Base-by-base conservation (phyloP, 2,888 invertebrate genomes). In the Agrilus biguttatus region DNA sequence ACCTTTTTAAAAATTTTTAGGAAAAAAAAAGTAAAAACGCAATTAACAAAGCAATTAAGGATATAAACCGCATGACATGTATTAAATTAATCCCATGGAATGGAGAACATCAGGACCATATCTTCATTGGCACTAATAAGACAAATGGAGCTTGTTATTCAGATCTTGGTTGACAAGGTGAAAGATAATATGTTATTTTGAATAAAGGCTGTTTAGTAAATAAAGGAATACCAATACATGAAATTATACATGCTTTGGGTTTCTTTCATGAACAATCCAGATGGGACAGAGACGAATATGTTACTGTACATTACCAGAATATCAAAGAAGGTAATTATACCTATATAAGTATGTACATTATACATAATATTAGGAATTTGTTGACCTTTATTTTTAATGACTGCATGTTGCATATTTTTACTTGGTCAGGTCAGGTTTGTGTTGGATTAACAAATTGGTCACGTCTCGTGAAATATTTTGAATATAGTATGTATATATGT, bases 241-340 rank as follows among this genome's bases (percentile, higher is more conserved):
- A 87, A 61, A 62, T 86, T 33, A 77, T 86, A 75, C 87, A 86
- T 55, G 78, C 82, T 1, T 66, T 85, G n/a, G 85, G 87, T 8
- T 78, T 86, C 45, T 84, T 83, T 62, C 86, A 87, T 57, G 86
- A 87, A 56, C 86, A 87, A 53, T 81, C 80, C 1, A 66, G 86
- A 45, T 75, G 78, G 37, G 86, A 86, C 62, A 68, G 86, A 44
- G 82, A 83, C 55, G 68, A 72, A 44, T 79, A 70, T 56, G 80
- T 87, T 2, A 77, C 76, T 53, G 74, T 86, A 36, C 75, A 79
- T 51, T 70, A 71, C 52, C 77, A 80, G 7, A 84, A 85, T 58
- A 74, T 81, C 38, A 68, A n/a, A n/a, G n/a, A n/a, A n/a, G n/a
- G n/a, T n/a, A n/a, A n/a, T n/a, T n/a, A n/a, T n/a, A n/a, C n/a